phyloP scores from a whole-genome alignment of 2,797 vertebrate genomes.

The Chaetodon trifasciatus region DNA sequence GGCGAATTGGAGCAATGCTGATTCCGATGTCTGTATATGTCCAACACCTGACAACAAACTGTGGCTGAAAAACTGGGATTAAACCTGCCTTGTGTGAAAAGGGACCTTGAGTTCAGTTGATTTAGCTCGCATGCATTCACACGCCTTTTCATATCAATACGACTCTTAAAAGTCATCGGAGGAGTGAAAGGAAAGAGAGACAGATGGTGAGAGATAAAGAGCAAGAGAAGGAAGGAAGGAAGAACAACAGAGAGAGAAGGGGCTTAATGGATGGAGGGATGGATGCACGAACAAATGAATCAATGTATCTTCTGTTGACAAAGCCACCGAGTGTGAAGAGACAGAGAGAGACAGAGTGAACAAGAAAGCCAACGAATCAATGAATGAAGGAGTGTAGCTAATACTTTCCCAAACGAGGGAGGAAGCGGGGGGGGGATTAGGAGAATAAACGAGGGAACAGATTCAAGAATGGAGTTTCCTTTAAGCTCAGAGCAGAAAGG shows the following conservation, averaged over 20 bases:
- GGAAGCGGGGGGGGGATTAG: slow-evolving; percentile 44
- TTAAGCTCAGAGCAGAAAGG: slow-evolving; percentile 19
- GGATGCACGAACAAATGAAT: slow-evolving; percentile 60
- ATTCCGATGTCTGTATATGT: not conserved
- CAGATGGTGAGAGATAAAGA: slow-evolving; percentile 29
- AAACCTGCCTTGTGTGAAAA: not conserved
- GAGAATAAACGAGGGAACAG: slow-evolving; percentile 41
- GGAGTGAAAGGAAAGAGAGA: slow-evolving; percentile 10
- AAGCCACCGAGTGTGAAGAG: slow-evolving; percentile 56
- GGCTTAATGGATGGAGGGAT: slow-evolving; percentile 34
- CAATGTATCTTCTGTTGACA: slow-evolving; percentile 63
- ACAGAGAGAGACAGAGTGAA: slow-evolving; percentile 28
- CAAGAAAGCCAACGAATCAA: slow-evolving; percentile 50
- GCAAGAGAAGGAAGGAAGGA: not conserved
- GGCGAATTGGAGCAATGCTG: not conserved
- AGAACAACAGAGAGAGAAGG: not conserved
- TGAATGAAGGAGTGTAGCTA: slow-evolving; percentile 51
- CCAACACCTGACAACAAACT: not conserved
- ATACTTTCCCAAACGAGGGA: slow-evolving; percentile 30
- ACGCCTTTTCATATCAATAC: not conserved
- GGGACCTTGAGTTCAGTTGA: not conserved
- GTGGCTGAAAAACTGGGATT: not conserved
- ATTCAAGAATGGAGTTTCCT: slow-evolving; percentile 41
- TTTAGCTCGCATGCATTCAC: not conserved
- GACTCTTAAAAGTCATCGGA: slow-evolving; percentile 1